phyloP scores from a whole-genome alignment of 64 coral and sea anemone genomes.

The Cladopsammia gracilis region DNA sequence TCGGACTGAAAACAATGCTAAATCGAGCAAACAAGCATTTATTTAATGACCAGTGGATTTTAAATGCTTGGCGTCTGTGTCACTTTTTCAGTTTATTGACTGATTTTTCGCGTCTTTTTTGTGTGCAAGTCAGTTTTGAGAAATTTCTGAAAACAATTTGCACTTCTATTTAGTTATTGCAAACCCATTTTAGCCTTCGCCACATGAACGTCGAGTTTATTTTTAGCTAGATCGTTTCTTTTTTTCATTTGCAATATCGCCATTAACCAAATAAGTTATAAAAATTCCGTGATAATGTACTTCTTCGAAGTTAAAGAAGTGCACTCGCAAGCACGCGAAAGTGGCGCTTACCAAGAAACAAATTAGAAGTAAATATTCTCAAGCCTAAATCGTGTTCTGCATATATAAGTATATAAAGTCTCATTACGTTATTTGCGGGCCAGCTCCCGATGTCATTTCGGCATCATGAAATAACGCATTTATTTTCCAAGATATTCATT shows the following conservation, averaged over 20 bases:
- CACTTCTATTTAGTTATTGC: too few relatives aligned
- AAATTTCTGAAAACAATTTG: too few relatives aligned
- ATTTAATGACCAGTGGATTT: background rate
- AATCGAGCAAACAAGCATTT: background rate
- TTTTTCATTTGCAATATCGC: background rate
- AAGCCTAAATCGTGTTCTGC: background rate
- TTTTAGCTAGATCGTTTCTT: background rate
- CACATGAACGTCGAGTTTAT: background rate
- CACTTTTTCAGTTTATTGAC: background rate
- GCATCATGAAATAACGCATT: background rate
- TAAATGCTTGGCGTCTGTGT: background rate
- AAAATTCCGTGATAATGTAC: background rate
- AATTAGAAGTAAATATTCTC: constrained; percentile 2
- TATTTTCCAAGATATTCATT: background rate
- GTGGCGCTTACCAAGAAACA: background rate
- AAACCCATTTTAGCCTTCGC: background rate
- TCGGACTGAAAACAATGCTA: background rate
- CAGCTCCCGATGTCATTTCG: background rate
- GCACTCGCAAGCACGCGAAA: background rate
- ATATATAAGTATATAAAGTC: background rate
- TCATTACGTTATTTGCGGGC: background rate
- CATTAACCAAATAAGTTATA: background rate
- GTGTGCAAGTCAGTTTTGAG: too few relatives aligned
- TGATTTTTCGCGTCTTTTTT: too few relatives aligned
- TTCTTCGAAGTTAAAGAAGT: background rate